Evolutionary conservation across 1,140 invertebrate genomes (phyloP).

Genomic region (Dreissena polymorpha): DNA sequence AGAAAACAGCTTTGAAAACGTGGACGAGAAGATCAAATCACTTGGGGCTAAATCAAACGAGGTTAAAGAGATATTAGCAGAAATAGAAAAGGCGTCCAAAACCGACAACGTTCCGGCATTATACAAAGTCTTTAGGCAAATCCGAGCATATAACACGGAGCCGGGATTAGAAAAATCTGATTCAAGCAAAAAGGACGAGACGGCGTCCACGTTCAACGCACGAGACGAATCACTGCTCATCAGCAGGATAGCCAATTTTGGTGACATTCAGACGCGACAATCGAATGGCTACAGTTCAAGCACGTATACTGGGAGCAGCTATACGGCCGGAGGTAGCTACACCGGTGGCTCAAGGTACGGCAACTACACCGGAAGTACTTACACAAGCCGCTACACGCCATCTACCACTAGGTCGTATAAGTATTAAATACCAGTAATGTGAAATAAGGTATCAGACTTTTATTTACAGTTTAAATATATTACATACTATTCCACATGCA

Average conservation of each 20-base stretch:
- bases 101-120: constrained; percentile 64
- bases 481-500: no score
- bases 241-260: constrained; percentile 63
- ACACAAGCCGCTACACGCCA: not conserved
- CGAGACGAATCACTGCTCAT: constrained; percentile 60
- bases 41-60: constrained; percentile 47
- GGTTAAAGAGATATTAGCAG: constrained; percentile 48
- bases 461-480: no score
- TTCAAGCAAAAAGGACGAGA: constrained; percentile 60
- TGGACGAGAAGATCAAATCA: constrained; percentile 57
- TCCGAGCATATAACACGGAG: constrained; percentile 56
- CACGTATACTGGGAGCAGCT: not conserved
- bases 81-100: constrained; percentile 60
- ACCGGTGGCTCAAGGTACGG: not conserved
- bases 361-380: not conserved
- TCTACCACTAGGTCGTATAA: not conserved
- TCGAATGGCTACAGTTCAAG: constrained; percentile 13
- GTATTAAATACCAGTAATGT: not conserved
- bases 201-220: constrained; percentile 58
- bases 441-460: no score
- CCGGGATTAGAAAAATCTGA: constrained; percentile 58
- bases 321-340: not conserved
- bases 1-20: constrained; percentile 57
- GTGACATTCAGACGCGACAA: constrained; percentile 54
- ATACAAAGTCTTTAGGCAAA: constrained; percentile 63